These are phyloP conservation scores for Phasianus colchicus DNA, from an alignment of 2,113 vertebrate species.

Conservation along the genomic window DNA sequence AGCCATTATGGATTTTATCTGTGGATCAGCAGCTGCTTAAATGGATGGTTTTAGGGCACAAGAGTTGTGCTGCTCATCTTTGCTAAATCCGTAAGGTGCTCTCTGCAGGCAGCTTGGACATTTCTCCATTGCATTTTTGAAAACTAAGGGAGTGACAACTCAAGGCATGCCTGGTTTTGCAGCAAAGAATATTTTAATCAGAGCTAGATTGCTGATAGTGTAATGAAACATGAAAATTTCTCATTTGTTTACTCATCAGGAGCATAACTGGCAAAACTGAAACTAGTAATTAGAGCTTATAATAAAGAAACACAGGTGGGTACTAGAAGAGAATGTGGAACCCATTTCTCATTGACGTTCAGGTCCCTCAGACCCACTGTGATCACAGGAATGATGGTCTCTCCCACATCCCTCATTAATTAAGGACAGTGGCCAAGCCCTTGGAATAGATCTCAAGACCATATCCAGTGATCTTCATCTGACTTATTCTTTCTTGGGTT, in stretches of 20 bases:
- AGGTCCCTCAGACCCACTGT: background rate
- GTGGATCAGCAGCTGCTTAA: conserved; percentile 9
- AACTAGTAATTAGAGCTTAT: background rate
- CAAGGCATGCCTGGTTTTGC: background rate
- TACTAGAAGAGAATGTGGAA: background rate
- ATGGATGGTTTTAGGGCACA: background rate
- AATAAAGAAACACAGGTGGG: background rate
- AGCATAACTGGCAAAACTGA: background rate
- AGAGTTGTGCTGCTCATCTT: background rate
- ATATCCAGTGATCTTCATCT: background rate
- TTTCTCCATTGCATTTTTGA: background rate
- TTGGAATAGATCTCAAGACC: background rate
- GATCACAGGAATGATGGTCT: background rate
- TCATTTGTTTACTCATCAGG: background rate
- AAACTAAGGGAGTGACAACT: background rate
- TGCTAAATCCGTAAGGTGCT: background rate
- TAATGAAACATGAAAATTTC: background rate
- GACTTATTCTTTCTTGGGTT: background rate
- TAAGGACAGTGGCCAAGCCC: background rate
- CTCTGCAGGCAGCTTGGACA: background rate
- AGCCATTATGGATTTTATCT: conserved; percentile 25
- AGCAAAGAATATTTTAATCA: background rate
- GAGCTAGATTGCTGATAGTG: background rate
- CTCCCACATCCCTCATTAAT: background rate
- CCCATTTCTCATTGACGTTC: background rate